Conservation (phyloP, 1,140 invertebrate genomes). For the Elymnias hypermnestra region DNA sequence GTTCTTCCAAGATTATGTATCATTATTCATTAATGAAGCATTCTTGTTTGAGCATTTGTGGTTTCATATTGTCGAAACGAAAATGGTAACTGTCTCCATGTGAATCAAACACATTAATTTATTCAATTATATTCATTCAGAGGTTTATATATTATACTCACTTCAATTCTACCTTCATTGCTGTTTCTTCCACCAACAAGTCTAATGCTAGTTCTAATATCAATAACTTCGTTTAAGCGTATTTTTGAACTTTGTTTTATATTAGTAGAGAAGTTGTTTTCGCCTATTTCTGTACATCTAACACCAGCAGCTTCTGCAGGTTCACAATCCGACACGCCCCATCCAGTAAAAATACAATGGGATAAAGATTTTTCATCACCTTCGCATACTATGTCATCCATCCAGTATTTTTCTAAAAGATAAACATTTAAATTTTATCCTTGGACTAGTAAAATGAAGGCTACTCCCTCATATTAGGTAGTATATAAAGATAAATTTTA, state of each 20-base stretch:
- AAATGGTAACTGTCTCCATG: too few relatives aligned
- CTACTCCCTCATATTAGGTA: too few relatives aligned
- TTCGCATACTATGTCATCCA: slow-evolving; percentile 92
- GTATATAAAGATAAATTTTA: too few relatives aligned
- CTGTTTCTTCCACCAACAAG: slow-evolving; percentile 79
- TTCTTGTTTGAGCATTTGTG: too few relatives aligned
- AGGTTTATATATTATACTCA: too few relatives aligned
- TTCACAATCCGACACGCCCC: slow-evolving; percentile 88
- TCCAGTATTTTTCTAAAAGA: slow-evolving; percentile 91
- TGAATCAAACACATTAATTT: too few relatives aligned
- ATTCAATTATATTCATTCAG: too few relatives aligned
- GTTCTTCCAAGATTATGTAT: too few relatives aligned
- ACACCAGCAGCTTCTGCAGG: slow-evolving; percentile 88
- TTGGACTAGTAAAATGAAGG: too few relatives aligned
- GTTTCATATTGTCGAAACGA: too few relatives aligned
- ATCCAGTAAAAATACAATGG: slow-evolving; percentile 88
- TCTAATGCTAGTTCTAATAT: slow-evolving; percentile 67
- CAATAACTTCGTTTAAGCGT: slow-evolving; percentile 58
- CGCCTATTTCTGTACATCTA: slow-evolving; percentile 77
- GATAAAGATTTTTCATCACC: slow-evolving; percentile 85
- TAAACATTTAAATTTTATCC: too few relatives aligned
- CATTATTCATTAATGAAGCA: too few relatives aligned
- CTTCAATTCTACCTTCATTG: slow-evolving; percentile 88
- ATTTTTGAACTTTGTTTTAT: slow-evolving; percentile 38
- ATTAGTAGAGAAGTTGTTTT: slow-evolving; percentile 25